These are phyloP conservation scores for Sternarchorhynchus goeldii DNA, from an alignment of 2,797 vertebrate genomes.

Conservation along the genomic window DNA sequence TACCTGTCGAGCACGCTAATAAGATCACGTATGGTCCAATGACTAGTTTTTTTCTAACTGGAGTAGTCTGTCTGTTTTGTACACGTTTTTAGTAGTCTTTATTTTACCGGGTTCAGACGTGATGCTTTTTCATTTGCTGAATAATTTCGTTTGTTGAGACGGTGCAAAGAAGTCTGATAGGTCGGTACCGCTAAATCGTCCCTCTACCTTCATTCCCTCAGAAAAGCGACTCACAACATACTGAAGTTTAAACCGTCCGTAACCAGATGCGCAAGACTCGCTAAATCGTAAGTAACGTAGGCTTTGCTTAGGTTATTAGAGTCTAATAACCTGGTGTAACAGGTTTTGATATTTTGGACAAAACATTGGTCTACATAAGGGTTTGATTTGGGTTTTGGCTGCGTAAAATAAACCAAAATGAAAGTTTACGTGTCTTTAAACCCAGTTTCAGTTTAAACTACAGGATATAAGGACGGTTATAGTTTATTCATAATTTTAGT, in stretches of 20 bases:
- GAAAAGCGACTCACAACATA: background rate
- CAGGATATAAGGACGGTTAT: background rate
- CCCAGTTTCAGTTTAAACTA: background rate
- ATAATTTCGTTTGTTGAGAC: background rate
- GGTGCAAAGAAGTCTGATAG: background rate
- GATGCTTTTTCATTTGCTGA: too few species aligned
- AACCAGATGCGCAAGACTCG: background rate
- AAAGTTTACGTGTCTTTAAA: background rate
- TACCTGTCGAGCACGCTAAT: background rate
- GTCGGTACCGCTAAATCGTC: background rate
- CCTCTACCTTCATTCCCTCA: background rate
- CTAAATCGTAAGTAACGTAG: constrained; percentile 24
- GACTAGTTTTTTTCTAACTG: background rate
- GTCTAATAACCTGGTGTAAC: background rate
- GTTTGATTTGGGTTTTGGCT: too few species aligned
- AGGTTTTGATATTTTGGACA: too few species aligned
- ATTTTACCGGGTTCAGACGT: too few species aligned
- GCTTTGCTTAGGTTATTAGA: too few species aligned
- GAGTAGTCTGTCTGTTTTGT: background rate
- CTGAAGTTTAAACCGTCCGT: background rate
- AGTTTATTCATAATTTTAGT: background rate
- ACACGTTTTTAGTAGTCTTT: background rate
- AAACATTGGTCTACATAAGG: too few species aligned
- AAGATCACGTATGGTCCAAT: background rate
- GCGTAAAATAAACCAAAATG: background rate